A percentile compares a stretch with the other conserved stretches of the same genome.
phyloP scores from a whole-genome alignment of 1,140 invertebrate species.

The Drosophila insularis region DNA sequence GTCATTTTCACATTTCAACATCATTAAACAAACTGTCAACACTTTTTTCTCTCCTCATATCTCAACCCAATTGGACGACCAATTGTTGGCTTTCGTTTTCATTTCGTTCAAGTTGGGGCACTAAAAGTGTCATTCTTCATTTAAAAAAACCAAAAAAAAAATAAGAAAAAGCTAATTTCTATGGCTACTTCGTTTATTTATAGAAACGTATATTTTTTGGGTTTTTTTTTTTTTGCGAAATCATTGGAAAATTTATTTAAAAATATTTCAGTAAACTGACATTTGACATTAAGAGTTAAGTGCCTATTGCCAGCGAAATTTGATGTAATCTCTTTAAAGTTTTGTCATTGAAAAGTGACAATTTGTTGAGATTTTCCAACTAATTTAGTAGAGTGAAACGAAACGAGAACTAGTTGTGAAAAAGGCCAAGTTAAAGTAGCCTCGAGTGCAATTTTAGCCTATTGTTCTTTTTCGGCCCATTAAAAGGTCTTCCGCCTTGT shows the following conservation, averaged over 20 bases:
- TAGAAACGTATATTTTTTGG: neutral
- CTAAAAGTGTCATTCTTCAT: constrained; percentile 75
- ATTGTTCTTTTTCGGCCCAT: constrained; percentile 71
- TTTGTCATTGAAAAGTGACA: constrained; percentile 58
- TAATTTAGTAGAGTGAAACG: constrained; percentile 47
- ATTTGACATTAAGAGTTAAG: constrained; percentile 71
- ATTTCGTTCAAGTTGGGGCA: constrained; percentile 31
- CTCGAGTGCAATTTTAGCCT: constrained; percentile 58
- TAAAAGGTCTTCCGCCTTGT: constrained; percentile 33
- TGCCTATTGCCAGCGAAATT: constrained; percentile 36
- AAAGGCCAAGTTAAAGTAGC: neutral
- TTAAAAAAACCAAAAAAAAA: too few relatives aligned
- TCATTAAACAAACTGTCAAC: constrained; percentile 61
- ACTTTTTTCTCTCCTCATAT: constrained; percentile 24
- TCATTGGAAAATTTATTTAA: constrained; percentile 28
- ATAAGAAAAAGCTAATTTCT: constrained; percentile 55
- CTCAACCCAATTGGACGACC: constrained; percentile 11
- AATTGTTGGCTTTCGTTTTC: constrained; percentile 44
- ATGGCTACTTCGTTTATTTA: constrained; percentile 11
- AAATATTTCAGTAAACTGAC: constrained; percentile 41
- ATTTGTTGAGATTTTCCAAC: constrained; percentile 60
- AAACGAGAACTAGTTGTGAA: neutral
- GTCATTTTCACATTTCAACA: constrained; percentile 65
- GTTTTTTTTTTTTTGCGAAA: constrained; percentile 40
- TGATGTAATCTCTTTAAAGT: constrained; percentile 72